Percentiles rank a stretch among this genome's conserved stretches.
These are phyloP conservation scores for Blomia tropicalis DNA, from an alignment of 2,888 invertebrate species.

Conservation along the genomic window DNA sequence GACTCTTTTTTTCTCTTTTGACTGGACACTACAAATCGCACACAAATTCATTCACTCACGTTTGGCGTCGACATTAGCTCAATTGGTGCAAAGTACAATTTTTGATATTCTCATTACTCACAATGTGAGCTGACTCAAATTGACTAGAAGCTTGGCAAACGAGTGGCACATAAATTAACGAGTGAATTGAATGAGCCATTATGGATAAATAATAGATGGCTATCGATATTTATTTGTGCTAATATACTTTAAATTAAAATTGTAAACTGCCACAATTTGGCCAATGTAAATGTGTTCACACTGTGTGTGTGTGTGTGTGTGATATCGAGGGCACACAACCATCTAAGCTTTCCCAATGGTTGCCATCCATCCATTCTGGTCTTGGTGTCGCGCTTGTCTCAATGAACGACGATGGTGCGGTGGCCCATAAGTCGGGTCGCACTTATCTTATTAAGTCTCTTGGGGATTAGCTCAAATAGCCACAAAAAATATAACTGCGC, in stretches of 20 bases:
- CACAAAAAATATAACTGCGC: constrained; percentile 10
- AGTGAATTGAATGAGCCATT: neutral
- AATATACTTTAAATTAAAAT: constrained; percentile 6
- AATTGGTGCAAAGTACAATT: no score
- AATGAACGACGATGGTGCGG: neutral
- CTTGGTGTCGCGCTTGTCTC: neutral
- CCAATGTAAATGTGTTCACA: neutral
- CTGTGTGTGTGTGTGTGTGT: no score
- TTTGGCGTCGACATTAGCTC: no score
- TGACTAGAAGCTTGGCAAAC: no score
- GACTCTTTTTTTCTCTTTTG: no score
- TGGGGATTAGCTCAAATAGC: constrained; percentile 3
- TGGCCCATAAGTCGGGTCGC: neutral
- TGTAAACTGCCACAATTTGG: neutral
- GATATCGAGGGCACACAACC: no score
- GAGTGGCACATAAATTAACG: neutral
- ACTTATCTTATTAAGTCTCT: constrained; percentile 14
- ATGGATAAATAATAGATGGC: constrained; percentile 10
- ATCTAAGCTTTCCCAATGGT: no score
- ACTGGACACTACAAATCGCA: no score
- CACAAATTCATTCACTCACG: no score
- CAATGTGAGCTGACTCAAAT: neutral
- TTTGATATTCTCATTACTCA: constrained; percentile 8
- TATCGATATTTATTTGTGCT: constrained; percentile 8
- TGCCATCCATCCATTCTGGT: neutral